A percentile compares a stretch with the other conserved stretches of the same genome.
phyloP scores from a whole-genome alignment of 2,113 vertebrate genomes.

The Ciconia maguari region DNA sequence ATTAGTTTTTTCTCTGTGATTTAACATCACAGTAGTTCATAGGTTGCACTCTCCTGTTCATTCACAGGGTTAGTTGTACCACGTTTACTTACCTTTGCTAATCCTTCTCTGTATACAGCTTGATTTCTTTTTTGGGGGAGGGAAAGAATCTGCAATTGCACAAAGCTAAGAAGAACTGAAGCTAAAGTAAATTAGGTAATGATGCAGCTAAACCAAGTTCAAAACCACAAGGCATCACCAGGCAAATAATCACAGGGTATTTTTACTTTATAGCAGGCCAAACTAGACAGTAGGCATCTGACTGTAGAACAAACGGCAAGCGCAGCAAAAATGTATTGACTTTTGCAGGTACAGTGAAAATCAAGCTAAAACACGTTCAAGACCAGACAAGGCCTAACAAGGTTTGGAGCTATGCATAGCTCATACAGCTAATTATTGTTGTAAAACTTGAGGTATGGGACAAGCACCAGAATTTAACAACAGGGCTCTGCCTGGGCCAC shows the following conservation, averaged over 20 bases:
- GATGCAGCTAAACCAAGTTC: not conserved
- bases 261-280: not conserved
- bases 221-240: not conserved
- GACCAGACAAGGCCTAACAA: not conserved
- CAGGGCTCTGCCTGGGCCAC: not conserved
- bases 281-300: not conserved
- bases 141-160: not conserved
- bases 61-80: not conserved
- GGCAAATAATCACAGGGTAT: not conserved
- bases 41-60: not conserved
- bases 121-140: not conserved
- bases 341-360: not conserved
- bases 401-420: not conserved
- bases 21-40: not conserved
- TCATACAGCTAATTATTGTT: not conserved
- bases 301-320: not conserved
- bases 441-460: not conserved
- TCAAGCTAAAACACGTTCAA: not conserved
- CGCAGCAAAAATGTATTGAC: not conserved
- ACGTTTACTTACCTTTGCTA: not conserved
- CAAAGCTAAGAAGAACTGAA: not conserved
- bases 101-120: not conserved
- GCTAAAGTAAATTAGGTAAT: not conserved
- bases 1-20: not conserved
- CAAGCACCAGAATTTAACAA: not conserved